phyloP scores from a whole-genome alignment of 2,113 vertebrate genomes.

The Cochlearius cochlearius region DNA sequence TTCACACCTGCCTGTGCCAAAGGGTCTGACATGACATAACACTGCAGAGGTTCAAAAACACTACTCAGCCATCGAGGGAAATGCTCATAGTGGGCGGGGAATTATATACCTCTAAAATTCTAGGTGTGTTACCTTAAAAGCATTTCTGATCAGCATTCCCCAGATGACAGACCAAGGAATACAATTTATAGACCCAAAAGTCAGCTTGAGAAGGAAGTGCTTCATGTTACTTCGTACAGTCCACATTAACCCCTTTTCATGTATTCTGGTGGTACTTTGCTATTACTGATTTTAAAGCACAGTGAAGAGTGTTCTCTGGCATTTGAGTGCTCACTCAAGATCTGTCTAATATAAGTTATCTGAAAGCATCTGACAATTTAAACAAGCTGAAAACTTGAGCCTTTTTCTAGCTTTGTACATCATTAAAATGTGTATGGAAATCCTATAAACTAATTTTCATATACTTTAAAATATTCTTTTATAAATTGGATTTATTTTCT shows the following conservation, averaged over 20 bases:
- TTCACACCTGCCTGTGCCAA: neutral
- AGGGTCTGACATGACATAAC: neutral
- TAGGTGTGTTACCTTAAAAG: neutral
- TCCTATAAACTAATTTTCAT: neutral
- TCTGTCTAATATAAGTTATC: neutral
- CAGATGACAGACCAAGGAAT: neutral
- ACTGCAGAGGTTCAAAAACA: neutral
- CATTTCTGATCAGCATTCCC: neutral
- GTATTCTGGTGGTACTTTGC: neutral
- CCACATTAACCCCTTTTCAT: neutral
- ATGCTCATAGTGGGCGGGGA: neutral
- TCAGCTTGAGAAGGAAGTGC: neutral
- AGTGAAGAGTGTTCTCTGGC: neutral
- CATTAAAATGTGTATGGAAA: neutral
- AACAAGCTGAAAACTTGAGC: neutral
- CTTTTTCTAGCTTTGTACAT: neutral
- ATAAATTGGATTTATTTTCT: neutral
- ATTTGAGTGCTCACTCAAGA: neutral
- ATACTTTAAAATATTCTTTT: neutral
- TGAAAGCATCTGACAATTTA: neutral
- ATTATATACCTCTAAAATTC: neutral
- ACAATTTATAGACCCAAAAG: neutral
- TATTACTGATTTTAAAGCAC: neutral
- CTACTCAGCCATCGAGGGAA: rapidly evolving
- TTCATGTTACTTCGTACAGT: neutral